Percentiles rank a stretch among this genome's conserved stretches.
These are phyloP conservation scores for Atopsyche davidsoni DNA, from an alignment of 1,140 invertebrate species.

Conservation along the genomic window DNA sequence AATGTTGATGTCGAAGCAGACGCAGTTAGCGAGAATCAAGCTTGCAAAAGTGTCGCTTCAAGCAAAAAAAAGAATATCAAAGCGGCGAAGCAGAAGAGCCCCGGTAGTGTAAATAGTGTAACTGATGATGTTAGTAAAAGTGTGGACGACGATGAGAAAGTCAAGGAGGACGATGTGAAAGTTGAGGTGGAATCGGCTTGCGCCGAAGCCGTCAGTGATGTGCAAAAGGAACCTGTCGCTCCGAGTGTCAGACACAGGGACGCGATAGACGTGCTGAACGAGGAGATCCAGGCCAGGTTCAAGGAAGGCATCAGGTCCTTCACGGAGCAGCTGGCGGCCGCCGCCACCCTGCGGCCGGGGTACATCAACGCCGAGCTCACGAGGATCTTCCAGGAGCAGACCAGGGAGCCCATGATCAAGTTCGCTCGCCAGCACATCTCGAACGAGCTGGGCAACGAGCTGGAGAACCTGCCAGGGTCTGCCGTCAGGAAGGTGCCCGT, in stretches of 20 bases:
- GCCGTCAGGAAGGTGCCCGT: constrained; percentile 43
- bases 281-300: constrained; percentile 29
- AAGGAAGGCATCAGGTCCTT: constrained; percentile 29
- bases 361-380: constrained; percentile 28
- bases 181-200: background rate
- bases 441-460: constrained; percentile 46
- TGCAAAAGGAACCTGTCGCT: background rate
- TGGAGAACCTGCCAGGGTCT: constrained; percentile 44
- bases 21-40: constrained; percentile 5
- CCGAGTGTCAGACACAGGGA: constrained; percentile 17
- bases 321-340: constrained; percentile 26
- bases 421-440: constrained; percentile 34
- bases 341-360: constrained; percentile 23
- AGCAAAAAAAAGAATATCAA: background rate
- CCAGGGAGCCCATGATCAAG: constrained; percentile 32
- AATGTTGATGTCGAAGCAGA: constrained; percentile 5
- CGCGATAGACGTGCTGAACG: constrained; percentile 27
- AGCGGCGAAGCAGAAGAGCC: background rate
- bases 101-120: background rate
- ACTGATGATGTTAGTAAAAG: background rate
- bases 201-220: constrained; percentile 2
- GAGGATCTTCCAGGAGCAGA: constrained; percentile 30
- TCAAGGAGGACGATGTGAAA: background rate
- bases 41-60: constrained; percentile 5
- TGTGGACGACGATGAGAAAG: background rate